Evolutionary conservation across 2,113 vertebrate genomes (phyloP), one percentile per base, ranked within the genome.

Genomic region (Bolborhynchus lineola): DNA sequence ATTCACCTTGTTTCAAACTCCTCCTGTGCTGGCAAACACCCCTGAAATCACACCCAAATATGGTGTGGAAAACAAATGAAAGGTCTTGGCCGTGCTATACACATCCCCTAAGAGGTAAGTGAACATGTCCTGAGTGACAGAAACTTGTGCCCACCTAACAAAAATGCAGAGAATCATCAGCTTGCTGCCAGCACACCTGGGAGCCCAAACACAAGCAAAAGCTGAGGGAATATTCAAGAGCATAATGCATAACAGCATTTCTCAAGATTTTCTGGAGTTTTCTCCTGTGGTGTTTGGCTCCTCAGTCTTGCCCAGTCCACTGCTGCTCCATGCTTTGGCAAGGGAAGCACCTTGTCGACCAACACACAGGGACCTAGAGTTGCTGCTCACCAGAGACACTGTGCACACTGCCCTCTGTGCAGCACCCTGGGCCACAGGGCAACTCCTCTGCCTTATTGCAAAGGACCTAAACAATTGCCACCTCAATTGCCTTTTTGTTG

Each of bases 351-450:
- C 0, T 19, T 33, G 16, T 1, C 1, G 35, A 46, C 33, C 35
- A 0, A 0, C 23, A 24, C 1, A 0, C 1, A 0, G 59, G 55
- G 62, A 47, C 19, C 3, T 59, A 37, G 52, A 41, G 59, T n/a
- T 71, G 23, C 84, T 89, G 59, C 47, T 21, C 7, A 1, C 16
- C 6, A 2, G 28, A 69, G 59, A 18, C 35, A 33, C 35, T 3
- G 1, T 7, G 25, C 41, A 49, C 31, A 8, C 28, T 11, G 12
- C 3, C 24, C 21, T 16, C 19, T 28, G 18, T 16, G 13, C 77
- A 57, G n/a, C 68, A 33, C 2, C 9, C 46, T 7, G 1, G 37
- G 37, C 31, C n/a, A 31, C 12, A 24, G 18, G 18, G 16, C n/a
- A 60, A 33, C 31, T 79, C 37, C 46, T n/a, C 72, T 50, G 35